Evolutionary conservation across 64 coral and sea anemone species (phyloP).

Genomic region (Cladopsammia gracilis): DNA sequence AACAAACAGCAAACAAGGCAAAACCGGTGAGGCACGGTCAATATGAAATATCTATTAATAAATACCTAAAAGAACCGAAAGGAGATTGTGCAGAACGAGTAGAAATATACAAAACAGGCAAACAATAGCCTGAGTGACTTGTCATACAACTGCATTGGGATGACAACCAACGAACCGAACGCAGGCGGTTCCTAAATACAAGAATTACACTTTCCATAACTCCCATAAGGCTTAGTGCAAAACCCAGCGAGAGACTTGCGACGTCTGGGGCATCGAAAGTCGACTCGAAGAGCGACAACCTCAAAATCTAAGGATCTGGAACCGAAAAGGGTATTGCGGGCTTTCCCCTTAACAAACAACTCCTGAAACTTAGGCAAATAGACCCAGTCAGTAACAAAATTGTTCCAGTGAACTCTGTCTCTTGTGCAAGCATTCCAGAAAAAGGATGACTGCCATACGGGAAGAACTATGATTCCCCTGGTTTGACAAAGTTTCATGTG

Average conservation of each 20-base stretch:
- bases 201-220: background rate
- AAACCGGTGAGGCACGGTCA: too few relatives aligned
- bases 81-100: too few relatives aligned
- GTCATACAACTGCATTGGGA: background rate
- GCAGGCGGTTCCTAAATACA: background rate
- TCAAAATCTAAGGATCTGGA: background rate
- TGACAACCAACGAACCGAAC: background rate
- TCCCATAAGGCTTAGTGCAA: background rate
- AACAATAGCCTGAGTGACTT: background rate
- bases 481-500: conserved; percentile 41
- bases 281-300: background rate
- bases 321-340: conserved; percentile 12
- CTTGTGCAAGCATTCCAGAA: conserved; percentile 44
- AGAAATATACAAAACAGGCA: background rate
- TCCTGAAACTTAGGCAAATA: conserved; percentile 8
- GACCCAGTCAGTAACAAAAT: conserved; percentile 39
- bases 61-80: too few relatives aligned
- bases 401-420: conserved; percentile 50
- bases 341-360: conserved; percentile 36
- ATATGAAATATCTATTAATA: too few relatives aligned
- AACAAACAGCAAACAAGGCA: too few relatives aligned
- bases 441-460: conserved; percentile 46
- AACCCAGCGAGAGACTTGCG: background rate
- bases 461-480: conserved; percentile 9
- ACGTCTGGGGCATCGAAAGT: background rate